Evolutionary conservation across 2,888 invertebrate species (phyloP).

Genomic region (Apamea monoglypha): DNA sequence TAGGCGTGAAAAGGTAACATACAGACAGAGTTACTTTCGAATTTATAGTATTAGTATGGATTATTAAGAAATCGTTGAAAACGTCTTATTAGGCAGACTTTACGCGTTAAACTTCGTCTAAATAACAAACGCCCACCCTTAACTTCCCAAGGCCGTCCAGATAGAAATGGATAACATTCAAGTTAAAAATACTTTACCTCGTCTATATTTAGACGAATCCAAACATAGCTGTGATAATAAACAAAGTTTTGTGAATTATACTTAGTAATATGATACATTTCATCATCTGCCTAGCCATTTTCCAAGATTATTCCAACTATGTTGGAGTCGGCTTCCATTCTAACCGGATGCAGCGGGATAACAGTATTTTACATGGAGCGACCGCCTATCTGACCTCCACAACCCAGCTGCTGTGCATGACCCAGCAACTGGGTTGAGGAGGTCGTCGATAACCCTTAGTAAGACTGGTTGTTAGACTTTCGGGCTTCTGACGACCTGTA

Average conservation of each 20-base stretch:
- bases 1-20: too few relatives aligned
- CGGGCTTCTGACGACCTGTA: neutral
- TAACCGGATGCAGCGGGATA: neutral
- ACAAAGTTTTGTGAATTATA: neutral
- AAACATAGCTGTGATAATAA: slow-evolving; percentile 44
- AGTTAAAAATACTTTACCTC: slow-evolving; percentile 73
- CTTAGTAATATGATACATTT: neutral
- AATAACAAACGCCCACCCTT: slow-evolving; percentile 46
- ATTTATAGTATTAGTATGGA: too few relatives aligned
- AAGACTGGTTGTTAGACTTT: neutral
- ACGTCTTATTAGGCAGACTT: slow-evolving; percentile 21
- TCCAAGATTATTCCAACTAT: neutral
- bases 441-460: too few relatives aligned
- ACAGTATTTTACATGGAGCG: too few relatives aligned
- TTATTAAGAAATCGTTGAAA: slow-evolving; percentile 13
- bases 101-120: slow-evolving; percentile 5
- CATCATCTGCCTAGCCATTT: neutral
- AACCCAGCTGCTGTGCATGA: too few relatives aligned
- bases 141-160: slow-evolving; percentile 68
- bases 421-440: too few relatives aligned
- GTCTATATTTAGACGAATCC: slow-evolving; percentile 55
- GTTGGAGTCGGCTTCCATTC: neutral
- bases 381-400: too few relatives aligned
- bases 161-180: slow-evolving; percentile 70
- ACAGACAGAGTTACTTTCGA: too few relatives aligned